Conservation (phyloP, 2,113 vertebrate genomes). For the Galemys pyrenaicus region DNA sequence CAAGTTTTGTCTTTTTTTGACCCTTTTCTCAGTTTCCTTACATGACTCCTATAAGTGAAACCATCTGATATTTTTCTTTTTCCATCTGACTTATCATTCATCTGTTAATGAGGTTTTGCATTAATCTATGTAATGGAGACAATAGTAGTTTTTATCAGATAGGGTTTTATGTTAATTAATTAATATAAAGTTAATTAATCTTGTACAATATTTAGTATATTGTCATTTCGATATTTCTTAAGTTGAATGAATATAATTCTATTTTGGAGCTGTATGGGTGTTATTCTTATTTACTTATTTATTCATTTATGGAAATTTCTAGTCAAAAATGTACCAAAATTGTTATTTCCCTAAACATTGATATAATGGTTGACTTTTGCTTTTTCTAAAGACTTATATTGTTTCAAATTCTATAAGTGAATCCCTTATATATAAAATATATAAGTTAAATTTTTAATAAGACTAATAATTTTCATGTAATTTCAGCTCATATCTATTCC, state of each 20-base stretch:
- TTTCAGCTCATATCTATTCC: neutral
- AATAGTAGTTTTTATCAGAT: neutral
- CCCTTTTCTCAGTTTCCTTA: no score
- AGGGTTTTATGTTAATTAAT: neutral
- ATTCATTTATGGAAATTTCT: neutral
- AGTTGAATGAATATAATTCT: constrained; percentile 15
- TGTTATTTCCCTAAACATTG: constrained; percentile 2
- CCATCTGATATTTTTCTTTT: no score
- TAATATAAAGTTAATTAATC: neutral
- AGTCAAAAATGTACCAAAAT: neutral
- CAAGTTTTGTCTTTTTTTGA: no score
- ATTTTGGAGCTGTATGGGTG: neutral
- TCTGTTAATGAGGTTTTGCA: neutral
- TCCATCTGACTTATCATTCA: no score
- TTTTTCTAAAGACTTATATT: neutral
- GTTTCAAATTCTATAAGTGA: neutral
- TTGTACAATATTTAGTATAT: neutral
- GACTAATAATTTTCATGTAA: neutral
- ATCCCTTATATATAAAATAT: neutral
- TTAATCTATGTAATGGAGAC: neutral
- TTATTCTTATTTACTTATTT: constrained; percentile 3
- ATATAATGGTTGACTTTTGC: neutral
- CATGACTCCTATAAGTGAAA: no score
- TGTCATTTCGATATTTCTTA: neutral
- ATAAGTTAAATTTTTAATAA: neutral